phyloP scores from a whole-genome alignment of 2,113 vertebrate species.

The Aythya baeri region DNA sequence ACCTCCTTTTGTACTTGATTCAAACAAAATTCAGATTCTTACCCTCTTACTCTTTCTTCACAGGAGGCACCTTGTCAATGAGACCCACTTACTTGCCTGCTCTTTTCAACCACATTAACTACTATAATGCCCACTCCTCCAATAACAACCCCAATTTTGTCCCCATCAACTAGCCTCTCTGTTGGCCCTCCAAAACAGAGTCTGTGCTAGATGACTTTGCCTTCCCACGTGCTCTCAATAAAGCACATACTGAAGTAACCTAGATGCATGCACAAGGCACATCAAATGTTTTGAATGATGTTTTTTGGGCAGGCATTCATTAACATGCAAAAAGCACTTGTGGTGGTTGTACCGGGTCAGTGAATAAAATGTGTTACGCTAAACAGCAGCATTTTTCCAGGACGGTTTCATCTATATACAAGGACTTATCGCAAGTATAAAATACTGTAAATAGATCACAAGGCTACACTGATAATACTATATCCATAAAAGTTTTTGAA shows the following conservation, averaged over 20 bases:
- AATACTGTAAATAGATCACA: not conserved
- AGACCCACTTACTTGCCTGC: not conserved
- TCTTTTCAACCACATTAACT: not conserved
- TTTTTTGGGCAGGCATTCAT: not conserved
- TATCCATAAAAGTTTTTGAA: not conserved
- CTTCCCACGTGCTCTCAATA: not conserved
- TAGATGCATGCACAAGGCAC: not conserved
- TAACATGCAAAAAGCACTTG: not conserved
- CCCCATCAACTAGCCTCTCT: not conserved
- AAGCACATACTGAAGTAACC: not conserved
- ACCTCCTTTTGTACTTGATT: not conserved
- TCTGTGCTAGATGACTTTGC: not conserved
- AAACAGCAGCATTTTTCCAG: not conserved
- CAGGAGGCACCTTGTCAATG: not conserved
- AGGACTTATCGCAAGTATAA: not conserved
- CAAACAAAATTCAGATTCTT: not conserved
- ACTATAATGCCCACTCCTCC: not conserved
- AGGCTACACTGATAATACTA: not conserved
- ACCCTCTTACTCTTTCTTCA: not conserved
- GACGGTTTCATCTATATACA: not conserved
- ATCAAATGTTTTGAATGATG: not conserved
- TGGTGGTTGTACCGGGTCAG: not conserved
- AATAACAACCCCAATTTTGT: not conserved
- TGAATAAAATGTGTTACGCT: not conserved
- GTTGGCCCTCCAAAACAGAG: not conserved